Conservation (phyloP, 2,888 invertebrate genomes). For the Polyommatus iphigenia region DNA sequence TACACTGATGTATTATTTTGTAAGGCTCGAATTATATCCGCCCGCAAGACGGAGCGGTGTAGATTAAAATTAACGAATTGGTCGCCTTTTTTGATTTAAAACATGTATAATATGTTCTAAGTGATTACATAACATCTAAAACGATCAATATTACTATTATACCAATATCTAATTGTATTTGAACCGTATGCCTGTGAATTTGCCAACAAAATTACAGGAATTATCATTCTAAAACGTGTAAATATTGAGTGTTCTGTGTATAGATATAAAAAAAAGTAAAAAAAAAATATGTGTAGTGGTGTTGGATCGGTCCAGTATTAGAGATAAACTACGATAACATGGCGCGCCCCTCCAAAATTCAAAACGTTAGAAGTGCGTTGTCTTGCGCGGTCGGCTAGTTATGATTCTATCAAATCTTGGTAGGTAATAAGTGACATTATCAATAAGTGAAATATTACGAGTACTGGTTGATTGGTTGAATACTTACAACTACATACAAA, state of each 20-base stretch:
- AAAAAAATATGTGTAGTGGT: constrained; percentile 54
- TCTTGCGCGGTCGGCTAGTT: too few species aligned
- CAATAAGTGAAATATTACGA: too few species aligned
- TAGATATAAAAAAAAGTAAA: constrained; percentile 47
- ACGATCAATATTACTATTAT: background rate
- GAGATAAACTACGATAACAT: too few species aligned
- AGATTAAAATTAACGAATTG: background rate
- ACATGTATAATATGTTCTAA: too few species aligned
- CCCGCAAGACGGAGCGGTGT: background rate
- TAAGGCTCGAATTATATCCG: background rate
- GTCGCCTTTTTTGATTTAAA: background rate
- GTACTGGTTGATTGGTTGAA: too few species aligned
- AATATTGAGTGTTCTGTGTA: constrained; percentile 16
- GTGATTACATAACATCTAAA: too few species aligned
- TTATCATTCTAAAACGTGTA: constrained; percentile 27
- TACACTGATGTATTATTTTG: background rate
- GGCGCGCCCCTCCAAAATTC: too few species aligned
- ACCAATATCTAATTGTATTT: background rate
- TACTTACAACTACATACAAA: too few species aligned
- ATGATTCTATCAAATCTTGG: too few species aligned
- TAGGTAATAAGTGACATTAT: too few species aligned
- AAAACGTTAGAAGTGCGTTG: too few species aligned
- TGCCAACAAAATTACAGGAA: background rate
- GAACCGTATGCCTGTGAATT: background rate
- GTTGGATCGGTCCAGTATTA: constrained; percentile 54